A percentile compares a stretch with the other conserved stretches of the same genome.
Conservation (phyloP, 2,888 invertebrate genomes). For the Darwinula stevensoni region DNA sequence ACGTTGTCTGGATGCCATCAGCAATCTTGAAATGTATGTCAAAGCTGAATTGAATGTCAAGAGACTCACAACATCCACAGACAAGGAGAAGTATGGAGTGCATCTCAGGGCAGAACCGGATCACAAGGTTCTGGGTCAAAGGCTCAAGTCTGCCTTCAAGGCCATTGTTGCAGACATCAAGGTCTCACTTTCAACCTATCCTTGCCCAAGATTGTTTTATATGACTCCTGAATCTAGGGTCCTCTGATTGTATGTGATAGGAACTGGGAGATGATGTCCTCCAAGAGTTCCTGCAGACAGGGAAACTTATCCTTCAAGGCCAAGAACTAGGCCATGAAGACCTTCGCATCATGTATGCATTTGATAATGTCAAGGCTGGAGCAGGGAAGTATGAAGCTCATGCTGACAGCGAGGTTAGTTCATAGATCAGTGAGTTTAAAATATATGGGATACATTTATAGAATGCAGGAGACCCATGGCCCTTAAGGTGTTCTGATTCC, state of each 20-base stretch:
- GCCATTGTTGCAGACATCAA: conserved; percentile 51
- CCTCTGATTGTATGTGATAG: conserved; percentile 10
- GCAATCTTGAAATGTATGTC: conserved; percentile 51
- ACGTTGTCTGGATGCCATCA: conserved; percentile 41
- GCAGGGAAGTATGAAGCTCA: conserved; percentile 49
- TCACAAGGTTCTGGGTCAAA: conserved; percentile 58
- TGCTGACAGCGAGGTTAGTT: conserved; percentile 40
- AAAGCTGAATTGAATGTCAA: conserved; percentile 76
- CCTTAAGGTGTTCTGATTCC: too few relatives aligned
- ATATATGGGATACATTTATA: conserved; percentile 3
- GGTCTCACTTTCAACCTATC: conserved; percentile 11
- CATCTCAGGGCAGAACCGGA: conserved; percentile 75
- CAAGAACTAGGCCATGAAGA: conserved; percentile 27
- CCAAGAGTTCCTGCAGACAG: conserved; percentile 34
- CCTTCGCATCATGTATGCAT: conserved; percentile 48
- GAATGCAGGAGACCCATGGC: not conserved
- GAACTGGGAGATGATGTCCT: conserved; percentile 43
- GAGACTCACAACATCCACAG: conserved; percentile 46
- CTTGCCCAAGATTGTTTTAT: too few relatives aligned
- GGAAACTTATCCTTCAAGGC: conserved; percentile 38
- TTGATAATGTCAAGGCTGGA: conserved; percentile 27
- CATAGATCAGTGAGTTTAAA: not conserved
- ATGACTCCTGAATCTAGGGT: not conserved
- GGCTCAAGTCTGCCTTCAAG: conserved; percentile 71
- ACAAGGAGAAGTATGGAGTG: conserved; percentile 77